Percentiles rank a stretch among this genome's conserved stretches.
phyloP scores from a whole-genome alignment of 2,113 vertebrate genomes.

The Neomonachus schauinslandi region DNA sequence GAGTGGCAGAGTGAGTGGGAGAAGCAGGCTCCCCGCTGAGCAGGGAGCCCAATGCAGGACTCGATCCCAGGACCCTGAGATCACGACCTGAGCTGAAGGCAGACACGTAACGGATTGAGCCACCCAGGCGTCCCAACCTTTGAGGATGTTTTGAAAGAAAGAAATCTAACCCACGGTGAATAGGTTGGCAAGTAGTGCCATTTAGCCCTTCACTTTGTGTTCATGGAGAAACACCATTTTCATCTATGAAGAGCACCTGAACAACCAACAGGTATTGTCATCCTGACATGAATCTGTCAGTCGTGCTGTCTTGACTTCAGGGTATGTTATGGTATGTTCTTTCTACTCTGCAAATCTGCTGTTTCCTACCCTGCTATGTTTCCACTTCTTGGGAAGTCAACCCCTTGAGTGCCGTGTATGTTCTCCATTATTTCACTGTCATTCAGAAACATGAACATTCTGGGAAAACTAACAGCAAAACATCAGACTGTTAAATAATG shows the following conservation, averaged over 20 bases:
- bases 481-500: background rate
- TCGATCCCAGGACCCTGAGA: background rate
- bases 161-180: background rate
- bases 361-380: background rate
- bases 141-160: background rate
- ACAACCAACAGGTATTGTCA: background rate
- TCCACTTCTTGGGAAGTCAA: background rate
- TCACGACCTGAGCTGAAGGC: background rate
- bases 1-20: too few relatives aligned
- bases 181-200: background rate
- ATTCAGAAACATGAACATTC: background rate
- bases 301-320: background rate
- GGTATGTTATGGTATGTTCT: background rate
- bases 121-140: background rate
- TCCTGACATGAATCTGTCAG: background rate
- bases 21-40: too few relatives aligned
- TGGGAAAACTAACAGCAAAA: background rate
- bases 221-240: background rate
- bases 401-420: background rate
- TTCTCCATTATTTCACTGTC: background rate
- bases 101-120: background rate
- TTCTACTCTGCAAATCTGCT: background rate
- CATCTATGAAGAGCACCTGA: background rate
- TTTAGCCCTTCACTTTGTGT: background rate
- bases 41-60: too few relatives aligned